Evolutionary conservation across 2,113 vertebrate species (phyloP).

Genomic region (Suncus etruscus): DNA sequence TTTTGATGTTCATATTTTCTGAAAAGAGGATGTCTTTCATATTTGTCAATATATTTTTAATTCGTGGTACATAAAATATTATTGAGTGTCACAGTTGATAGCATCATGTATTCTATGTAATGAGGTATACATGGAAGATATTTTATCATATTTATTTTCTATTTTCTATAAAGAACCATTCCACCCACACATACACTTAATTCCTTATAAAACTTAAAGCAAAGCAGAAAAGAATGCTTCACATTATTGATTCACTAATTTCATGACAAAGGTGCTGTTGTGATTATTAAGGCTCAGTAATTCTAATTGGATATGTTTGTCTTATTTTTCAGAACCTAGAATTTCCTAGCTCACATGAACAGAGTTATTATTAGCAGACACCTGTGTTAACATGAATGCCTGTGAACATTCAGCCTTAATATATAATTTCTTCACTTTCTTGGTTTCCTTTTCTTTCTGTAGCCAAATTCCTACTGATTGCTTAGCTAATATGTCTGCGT

Average conservation of each 20-base stretch:
- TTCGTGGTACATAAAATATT: slow-evolving; percentile 33
- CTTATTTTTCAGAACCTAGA: slow-evolving; percentile 47
- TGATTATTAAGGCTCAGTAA: neutral
- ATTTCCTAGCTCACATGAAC: slow-evolving; percentile 28
- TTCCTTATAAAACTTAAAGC: neutral
- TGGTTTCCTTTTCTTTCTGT: slow-evolving; percentile 47
- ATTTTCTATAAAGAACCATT: neutral
- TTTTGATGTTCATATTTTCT: slow-evolving; percentile 46
- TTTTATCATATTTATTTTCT: neutral
- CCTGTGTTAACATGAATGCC: slow-evolving; percentile 21
- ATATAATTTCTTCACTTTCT: slow-evolving; percentile 26
- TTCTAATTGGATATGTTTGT: slow-evolving; percentile 32
- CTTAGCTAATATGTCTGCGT: slow-evolving; percentile 15
- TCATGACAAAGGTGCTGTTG: neutral
- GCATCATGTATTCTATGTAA: neutral
- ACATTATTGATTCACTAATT: neutral
- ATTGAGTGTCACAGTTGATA: neutral
- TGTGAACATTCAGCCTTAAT: slow-evolving; percentile 36
- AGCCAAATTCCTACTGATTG: neutral
- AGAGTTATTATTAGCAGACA: slow-evolving; percentile 61
- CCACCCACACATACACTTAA: neutral
- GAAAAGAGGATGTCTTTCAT: neutral
- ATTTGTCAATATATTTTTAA: slow-evolving; percentile 33
- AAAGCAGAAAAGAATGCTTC: neutral
- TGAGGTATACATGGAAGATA: neutral